These are phyloP conservation scores for Hyles lineata DNA, from an alignment of 2,888 invertebrate genomes.

Conservation along the genomic window DNA sequence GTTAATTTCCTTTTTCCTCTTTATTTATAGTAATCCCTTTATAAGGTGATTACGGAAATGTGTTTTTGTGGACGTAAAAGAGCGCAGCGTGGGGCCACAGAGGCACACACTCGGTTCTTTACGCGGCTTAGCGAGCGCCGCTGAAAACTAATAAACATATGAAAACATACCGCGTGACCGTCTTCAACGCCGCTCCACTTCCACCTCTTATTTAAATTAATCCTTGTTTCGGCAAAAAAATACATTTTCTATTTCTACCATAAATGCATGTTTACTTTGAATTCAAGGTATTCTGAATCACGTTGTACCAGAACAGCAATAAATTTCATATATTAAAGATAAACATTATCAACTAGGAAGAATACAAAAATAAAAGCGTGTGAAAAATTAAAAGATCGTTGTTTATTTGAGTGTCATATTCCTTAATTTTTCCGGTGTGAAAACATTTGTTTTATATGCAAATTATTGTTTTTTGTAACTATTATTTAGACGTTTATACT, in stretches of 20 bases:
- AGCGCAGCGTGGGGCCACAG: slow-evolving; percentile 77
- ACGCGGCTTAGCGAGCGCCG: slow-evolving; percentile 54
- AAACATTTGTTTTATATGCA: too few relatives aligned
- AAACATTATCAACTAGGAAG: too few relatives aligned
- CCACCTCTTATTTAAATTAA: not conserved
- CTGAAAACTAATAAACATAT: slow-evolving; percentile 51
- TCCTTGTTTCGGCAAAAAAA: not conserved
- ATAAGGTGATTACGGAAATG: slow-evolving; percentile 85
- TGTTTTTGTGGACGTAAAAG: slow-evolving; percentile 84
- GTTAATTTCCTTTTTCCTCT: slow-evolving; percentile 85
- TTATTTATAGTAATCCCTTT: slow-evolving; percentile 86
- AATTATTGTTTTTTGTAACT: too few relatives aligned
- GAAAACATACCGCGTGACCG: slow-evolving; percentile 17
- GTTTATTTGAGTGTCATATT: too few relatives aligned
- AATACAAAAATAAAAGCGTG: too few relatives aligned
- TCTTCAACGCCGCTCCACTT: not conserved
- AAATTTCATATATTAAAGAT: too few relatives aligned
- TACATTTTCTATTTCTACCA: not conserved
- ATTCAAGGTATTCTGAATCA: too few relatives aligned
- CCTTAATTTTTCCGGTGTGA: too few relatives aligned
- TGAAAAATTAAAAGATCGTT: too few relatives aligned
- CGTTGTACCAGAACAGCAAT: too few relatives aligned
- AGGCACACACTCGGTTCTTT: slow-evolving; percentile 61
- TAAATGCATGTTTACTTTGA: too few relatives aligned
- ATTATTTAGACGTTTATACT: too few relatives aligned